A percentile compares a stretch with the other conserved stretches of the same genome.
Evolutionary conservation across 1,140 invertebrate species (phyloP).

Genomic region (Aphelinus certus): DNA sequence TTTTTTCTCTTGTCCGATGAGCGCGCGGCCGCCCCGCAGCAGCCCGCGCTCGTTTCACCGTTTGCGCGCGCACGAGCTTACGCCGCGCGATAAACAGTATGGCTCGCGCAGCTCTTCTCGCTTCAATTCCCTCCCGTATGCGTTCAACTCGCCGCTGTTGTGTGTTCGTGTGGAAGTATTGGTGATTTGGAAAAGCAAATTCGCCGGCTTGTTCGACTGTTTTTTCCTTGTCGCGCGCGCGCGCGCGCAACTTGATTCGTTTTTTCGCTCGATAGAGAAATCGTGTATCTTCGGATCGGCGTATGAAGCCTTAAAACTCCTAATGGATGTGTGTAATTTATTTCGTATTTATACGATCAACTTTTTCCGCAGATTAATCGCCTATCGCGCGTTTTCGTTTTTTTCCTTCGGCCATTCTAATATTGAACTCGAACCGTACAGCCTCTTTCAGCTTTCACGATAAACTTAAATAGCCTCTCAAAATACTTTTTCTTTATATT

Average conservation of each 20-base stretch:
- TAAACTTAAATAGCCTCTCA: no score
- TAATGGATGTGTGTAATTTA: constrained; percentile 30
- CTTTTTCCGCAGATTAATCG: constrained; percentile 8
- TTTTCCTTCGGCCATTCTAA: no score
- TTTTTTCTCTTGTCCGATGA: no score
- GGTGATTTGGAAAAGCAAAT: no score
- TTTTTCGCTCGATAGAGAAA: constrained; percentile 34
- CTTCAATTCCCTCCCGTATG: no score
- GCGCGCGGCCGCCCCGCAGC: no score
- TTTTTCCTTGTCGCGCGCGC: neutral
- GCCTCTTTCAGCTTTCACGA: no score
- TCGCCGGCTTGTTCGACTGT: neutral
- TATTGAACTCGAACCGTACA: no score
- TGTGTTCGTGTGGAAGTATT: no score
- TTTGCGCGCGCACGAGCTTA: neutral
- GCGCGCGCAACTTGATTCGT: neutral
- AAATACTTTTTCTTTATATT: no score
- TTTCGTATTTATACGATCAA: constrained; percentile 18
- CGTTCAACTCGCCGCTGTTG: no score
- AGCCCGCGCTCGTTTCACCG: constrained; percentile 42
- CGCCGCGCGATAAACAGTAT: neutral
- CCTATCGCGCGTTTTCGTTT: no score
- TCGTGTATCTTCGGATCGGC: constrained; percentile 18
- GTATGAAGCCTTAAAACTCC: constrained; percentile 14
- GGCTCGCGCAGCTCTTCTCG: neutral